Base-by-base conservation (phyloP, 1,140 invertebrate species). In the Drepana arcuata region DNA sequence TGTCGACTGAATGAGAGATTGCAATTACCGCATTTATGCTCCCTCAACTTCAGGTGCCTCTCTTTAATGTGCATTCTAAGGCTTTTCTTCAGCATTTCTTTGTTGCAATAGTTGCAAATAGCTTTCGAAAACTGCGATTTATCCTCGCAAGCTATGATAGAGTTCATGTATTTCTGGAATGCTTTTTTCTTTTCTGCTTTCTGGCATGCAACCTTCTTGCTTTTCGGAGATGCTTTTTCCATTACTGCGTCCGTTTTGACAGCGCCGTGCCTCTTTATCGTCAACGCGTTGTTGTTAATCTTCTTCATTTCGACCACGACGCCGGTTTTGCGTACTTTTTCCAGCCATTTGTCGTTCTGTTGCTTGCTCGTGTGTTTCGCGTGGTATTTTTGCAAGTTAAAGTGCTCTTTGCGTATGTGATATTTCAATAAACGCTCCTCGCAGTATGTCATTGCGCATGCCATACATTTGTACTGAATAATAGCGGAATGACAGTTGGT, bases 21-120 rank as follows among this genome's bases (percentile, higher is more conserved):
- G 9, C 71, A 75, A 5, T 32, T 30, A 0, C 44, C 13, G 34
- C 71, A 75, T 9, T 27, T 41, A 45, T 65, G 69, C 14, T 44
- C 57, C n/a, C 52, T 47, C 3, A 67, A 24, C 11, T 62, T 54
- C 15, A 63, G 48, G 49, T 78, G 73, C 7, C 36, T 35, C 10
- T 74, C 73, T 2, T 43, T 41, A 4, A 78, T 72, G 18, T 78
- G 73, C 2, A 34, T 32, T 12, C 30, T 27, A 0, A 78, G 31
- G 33, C 68, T 78, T 27, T 78, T 78, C 24, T 74, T 74, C 9
- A 70, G 26, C 73, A 78, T 78, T 16, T 64, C 56, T 10, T 68
- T 72, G 0, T 71, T 58, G 30, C 73, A 78, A 35, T 72, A 74
- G 40, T 72, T 63, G 34, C 73, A 78, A 2, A 57, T 41, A 0